Conservation (phyloP, 2,888 invertebrate genomes). For the Machimus rusticus region DNA sequence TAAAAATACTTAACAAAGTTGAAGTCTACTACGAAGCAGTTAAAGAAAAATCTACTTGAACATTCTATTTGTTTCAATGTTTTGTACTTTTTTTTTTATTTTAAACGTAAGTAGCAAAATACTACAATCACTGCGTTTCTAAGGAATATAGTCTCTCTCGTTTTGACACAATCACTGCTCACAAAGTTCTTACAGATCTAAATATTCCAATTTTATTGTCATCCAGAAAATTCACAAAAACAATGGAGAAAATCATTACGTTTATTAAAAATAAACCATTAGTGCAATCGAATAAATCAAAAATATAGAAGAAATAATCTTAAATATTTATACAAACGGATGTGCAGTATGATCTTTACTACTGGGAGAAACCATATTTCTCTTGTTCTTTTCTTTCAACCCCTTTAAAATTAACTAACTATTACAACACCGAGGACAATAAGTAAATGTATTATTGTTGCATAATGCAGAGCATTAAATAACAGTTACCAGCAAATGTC, state of each 20-base stretch:
- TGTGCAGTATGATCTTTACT: neutral
- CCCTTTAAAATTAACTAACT: neutral
- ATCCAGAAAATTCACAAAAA: neutral
- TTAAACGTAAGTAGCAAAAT: too few species aligned
- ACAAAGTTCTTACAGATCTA: neutral
- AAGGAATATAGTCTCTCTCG: too few species aligned
- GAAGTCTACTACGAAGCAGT: too few species aligned
- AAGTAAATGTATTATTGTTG: neutral
- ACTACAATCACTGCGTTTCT: too few species aligned
- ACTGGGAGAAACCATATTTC: neutral
- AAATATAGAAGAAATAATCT: neutral
- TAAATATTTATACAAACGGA: neutral
- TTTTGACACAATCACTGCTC: neutral
- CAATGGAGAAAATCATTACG: neutral
- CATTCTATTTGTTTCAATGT: too few species aligned
- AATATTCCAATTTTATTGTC: neutral
- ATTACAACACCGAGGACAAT: neutral
- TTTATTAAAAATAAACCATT: constrained; percentile 3
- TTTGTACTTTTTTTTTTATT: too few species aligned
- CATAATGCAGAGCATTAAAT: neutral
- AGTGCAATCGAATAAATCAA: constrained; percentile 15
- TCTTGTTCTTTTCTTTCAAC: neutral
- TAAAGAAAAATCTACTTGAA: too few species aligned
- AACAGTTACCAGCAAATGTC: neutral
- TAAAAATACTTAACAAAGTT: too few species aligned